Base-by-base conservation (phyloP, 2,888 invertebrate species). In the Agrotis exclamationis region DNA sequence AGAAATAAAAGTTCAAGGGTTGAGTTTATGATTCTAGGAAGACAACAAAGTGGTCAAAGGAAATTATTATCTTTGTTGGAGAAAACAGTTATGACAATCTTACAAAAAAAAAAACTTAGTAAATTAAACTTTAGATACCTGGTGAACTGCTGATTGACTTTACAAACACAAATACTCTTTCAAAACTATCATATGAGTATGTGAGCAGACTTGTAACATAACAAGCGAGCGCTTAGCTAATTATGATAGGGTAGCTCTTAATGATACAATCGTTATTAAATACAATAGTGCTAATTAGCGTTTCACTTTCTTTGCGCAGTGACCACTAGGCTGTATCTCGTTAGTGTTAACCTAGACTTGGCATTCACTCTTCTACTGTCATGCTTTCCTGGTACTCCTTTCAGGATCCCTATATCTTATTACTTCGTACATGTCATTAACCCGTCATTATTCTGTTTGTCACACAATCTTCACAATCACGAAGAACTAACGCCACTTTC, bases 291-390 rank as follows among this genome's bases (percentile, higher is more conserved):
- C 59, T 74, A 70, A 74, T 74, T 64, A 76, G 39, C 59, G 77
- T 76, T 86, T 85, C 71, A 75, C 85, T 85, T 85, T 86, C 85
- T 80, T 74, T 75, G 64, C 68, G 63, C 71, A 33, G 48, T 66
- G 70, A 57, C 58, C 64, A 60, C 68, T 67, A 54, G 62, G 63
- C 68, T 67, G 70, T 50, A 28, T 48, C 71, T 80, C 45, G 63
- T 70, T 72, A 74, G 64, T 63, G 48, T 33, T 57, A 50, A 62
- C 54, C 77, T 81, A 76, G 59, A 63, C 60, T 63, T 70, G 20
- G 68, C 70, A 67, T 76, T 67, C 71, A 68, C 82, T 77, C 53
- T 58, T 59, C 28, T 22, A 24, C 11, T 28, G 13, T 63, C 48
- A 68, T 72, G 22, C 51, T 62, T 56, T 60, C 57, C 66, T 70